Conservation (phyloP, 2,113 vertebrate species). For the Engraulis encrasicolus region DNA sequence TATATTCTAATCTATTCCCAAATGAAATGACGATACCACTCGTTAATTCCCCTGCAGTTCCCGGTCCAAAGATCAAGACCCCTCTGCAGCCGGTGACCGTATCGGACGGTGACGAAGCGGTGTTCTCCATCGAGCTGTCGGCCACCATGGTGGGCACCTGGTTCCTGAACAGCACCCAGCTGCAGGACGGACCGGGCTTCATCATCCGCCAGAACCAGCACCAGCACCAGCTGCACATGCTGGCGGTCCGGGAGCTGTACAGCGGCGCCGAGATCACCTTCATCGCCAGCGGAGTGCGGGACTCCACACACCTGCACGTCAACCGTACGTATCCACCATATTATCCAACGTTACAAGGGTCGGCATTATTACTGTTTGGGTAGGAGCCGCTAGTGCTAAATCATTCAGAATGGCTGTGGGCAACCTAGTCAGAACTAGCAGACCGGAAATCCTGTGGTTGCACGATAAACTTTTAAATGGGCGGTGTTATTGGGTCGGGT, state of each 20-base stretch:
- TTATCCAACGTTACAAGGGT: too few relatives aligned
- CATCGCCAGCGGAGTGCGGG: conserved; percentile 75
- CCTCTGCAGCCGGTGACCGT: conserved; percentile 73
- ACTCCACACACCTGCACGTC: conserved; percentile 80
- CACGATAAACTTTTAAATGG: too few relatives aligned
- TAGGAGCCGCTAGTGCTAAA: too few relatives aligned
- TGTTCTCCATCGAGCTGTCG: conserved; percentile 84
- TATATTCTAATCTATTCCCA: background rate
- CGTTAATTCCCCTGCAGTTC: conserved; percentile 66
- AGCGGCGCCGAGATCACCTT: conserved; percentile 81
- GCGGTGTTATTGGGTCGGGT: too few relatives aligned
- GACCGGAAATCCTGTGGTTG: too few relatives aligned
- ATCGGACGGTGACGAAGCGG: conserved; percentile 73
- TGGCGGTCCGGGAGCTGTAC: conserved; percentile 57
- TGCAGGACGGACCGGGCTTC: conserved; percentile 69
- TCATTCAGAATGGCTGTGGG: too few relatives aligned
- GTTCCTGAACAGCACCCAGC: conserved; percentile 81
- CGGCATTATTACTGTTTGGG: too few relatives aligned
- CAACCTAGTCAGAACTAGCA: too few relatives aligned
- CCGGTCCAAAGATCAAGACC: conserved; percentile 78
- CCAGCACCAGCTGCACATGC: conserved; percentile 77
- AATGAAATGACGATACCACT: background rate
- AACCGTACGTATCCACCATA: conserved; percentile 72
- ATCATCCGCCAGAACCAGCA: conserved; percentile 61
- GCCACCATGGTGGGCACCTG: conserved; percentile 78